Base-by-base conservation (phyloP, 2,113 vertebrate species). In the Actinemys pallida region DNA sequence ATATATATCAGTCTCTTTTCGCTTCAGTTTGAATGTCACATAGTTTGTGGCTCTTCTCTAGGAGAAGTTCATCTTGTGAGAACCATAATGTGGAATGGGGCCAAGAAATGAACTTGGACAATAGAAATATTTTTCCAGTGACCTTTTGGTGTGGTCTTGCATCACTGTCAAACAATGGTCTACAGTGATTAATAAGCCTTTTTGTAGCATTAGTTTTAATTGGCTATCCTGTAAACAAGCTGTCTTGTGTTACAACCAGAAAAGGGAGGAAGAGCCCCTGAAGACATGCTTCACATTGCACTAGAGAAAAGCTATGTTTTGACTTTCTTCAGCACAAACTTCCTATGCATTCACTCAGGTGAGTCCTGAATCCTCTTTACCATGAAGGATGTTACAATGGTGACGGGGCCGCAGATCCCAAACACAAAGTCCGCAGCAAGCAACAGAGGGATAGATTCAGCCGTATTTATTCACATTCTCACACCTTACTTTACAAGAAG, bases 271-370 rank as follows among this genome's bases (percentile, higher is more conserved):
- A 7, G 20, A n/a, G 12, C 53, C 54, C 83, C 20, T 24, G 87
- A 11, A 16, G 2, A 50, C 62, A 25, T 13, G 4, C 1, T 85
- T 90, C 81, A 14, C 54, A 83, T 29, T 4, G 53, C 3, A 79
- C 8, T 27, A 12, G 9, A 39, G 82, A 87, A 39, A 35, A 17
- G 12, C 13, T 0, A 0, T 50, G 42, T 4, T 16, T 2, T 6
- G 4, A 22, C 62, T 6, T 10, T 29, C 54, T 75, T 89, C 50
- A 83, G 35, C 14, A 89, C 35, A 35, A 3, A 2, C 59, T 78
- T 90, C 31, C 53, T 53, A 17, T 1, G 3, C 13, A 5, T 56
- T 91, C 24, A 39, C 6, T 84, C 5, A 56, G 17, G 1, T 53
- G 8, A 65, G 17, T 53, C 3, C 10, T 62, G 45, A 45, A 9